A percentile compares a stretch with the other conserved stretches of the same genome.
Conservation (phyloP, 2,888 invertebrate species). For the Eristalis intricaria region DNA sequence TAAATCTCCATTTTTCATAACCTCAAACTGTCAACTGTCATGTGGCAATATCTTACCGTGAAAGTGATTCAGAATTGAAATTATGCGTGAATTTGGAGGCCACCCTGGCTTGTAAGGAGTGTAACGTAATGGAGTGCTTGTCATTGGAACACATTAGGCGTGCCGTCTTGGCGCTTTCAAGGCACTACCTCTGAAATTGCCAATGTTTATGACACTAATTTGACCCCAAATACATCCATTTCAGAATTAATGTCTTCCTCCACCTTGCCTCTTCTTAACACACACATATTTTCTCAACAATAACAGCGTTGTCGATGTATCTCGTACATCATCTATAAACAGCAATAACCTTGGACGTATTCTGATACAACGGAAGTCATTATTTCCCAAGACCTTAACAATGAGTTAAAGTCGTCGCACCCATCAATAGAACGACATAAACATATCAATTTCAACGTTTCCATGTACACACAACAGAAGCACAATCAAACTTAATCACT, state of each 20-base stretch:
- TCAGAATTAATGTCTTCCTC: background rate
- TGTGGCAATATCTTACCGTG: too few species aligned
- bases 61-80: too few species aligned
- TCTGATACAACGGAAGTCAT: background rate
- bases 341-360: background rate
- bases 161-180: too few species aligned
- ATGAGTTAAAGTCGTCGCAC: background rate
- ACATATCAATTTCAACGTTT: background rate
- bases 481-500: conserved; percentile 34
- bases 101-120: too few species aligned
- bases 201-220: too few species aligned
- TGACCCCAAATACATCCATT: background rate
- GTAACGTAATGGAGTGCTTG: too few species aligned
- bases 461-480: background rate
- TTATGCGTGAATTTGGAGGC: too few species aligned
- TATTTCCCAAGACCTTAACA: background rate
- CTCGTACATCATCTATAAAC: background rate
- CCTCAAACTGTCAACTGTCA: too few species aligned
- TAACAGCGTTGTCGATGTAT: background rate
- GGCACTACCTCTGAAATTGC: too few species aligned
- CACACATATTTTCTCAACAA: background rate
- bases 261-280: background rate
- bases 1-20: too few species aligned
- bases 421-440: background rate
- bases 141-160: too few species aligned